phyloP scores from a whole-genome alignment of 2,797 vertebrate species.

The Paratrypauchen microcephalus region DNA sequence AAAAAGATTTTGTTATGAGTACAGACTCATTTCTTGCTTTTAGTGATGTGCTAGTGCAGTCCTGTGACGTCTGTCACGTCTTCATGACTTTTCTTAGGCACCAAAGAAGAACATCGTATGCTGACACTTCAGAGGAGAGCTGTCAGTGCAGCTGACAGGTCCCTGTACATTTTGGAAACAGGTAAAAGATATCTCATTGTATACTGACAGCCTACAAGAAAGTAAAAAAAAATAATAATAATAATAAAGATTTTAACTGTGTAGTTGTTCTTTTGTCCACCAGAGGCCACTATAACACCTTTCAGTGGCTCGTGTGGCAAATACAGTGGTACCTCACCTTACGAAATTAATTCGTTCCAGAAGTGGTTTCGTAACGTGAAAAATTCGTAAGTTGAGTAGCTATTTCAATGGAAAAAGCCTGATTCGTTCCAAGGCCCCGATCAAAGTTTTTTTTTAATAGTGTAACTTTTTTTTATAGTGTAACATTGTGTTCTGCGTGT shows the following conservation, averaged over 20 bases:
- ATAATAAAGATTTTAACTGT: slow-evolving; percentile 2
- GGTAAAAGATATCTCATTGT: background rate
- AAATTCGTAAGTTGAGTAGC: no score
- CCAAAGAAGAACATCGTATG: background rate
- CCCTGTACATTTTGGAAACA: background rate
- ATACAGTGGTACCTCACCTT: no score
- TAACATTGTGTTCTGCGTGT: no score
- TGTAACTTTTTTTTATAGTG: no score
- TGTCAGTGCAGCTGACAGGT: background rate
- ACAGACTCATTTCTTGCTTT: slow-evolving; percentile 4
- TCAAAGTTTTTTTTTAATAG: no score
- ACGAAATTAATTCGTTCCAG: no score
- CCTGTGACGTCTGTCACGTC: background rate
- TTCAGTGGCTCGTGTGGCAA: background rate
- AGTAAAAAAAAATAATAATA: no score
- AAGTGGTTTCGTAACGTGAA: no score
- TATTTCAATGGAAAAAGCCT: no score
- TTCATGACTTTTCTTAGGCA: background rate
- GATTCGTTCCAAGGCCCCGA: no score
- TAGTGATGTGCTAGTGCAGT: no score
- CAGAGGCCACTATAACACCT: slow-evolving; percentile 54
- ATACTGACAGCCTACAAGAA: background rate
- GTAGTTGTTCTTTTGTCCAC: slow-evolving; percentile 51
- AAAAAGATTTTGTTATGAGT: slow-evolving; percentile 55
- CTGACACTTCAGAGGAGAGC: background rate